Conservation (phyloP, 2,113 vertebrate genomes). For the Osmerus eperlanus region DNA sequence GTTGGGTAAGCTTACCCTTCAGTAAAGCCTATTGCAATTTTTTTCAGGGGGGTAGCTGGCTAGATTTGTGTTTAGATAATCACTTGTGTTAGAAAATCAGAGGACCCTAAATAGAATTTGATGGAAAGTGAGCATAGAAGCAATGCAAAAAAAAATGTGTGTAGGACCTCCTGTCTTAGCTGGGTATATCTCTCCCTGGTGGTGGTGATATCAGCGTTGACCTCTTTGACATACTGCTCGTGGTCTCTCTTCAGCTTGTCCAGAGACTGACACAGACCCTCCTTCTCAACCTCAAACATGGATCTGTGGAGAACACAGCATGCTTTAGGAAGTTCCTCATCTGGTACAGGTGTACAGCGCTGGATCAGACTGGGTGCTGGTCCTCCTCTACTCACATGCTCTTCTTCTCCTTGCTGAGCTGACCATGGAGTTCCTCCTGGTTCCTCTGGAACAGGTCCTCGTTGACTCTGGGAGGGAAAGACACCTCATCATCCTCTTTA, state of each 20-base stretch:
- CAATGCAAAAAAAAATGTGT: not conserved
- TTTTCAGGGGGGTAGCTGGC: too few relatives aligned
- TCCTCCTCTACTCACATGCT: constrained; percentile 24
- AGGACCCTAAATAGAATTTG: too few relatives aligned
- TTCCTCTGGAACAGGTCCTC: constrained; percentile 34
- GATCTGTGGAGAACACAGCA: constrained; percentile 4
- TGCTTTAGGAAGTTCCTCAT: not conserved
- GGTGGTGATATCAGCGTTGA: constrained; percentile 20
- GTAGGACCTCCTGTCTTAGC: constrained; percentile 43
- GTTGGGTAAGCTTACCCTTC: too few relatives aligned
- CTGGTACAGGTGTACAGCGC: too few relatives aligned
- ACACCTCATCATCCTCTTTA: too few relatives aligned
- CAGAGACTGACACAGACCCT: constrained; percentile 16
- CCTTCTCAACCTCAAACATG: constrained; percentile 42
- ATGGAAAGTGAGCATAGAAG: too few relatives aligned
- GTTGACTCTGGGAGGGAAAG: constrained; percentile 35
- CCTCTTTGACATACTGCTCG: constrained; percentile 35
- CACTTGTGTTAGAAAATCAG: too few relatives aligned
- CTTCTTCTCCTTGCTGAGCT: constrained; percentile 34
- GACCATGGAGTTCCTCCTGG: constrained; percentile 31
- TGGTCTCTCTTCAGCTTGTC: constrained; percentile 40
- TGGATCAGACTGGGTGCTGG: too few relatives aligned
- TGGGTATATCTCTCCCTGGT: constrained; percentile 35
- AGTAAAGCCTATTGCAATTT: too few relatives aligned
- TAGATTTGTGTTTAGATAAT: too few relatives aligned